Base-by-base conservation (phyloP, 2,113 vertebrate genomes). In the Xiphophorus maculatus region DNA sequence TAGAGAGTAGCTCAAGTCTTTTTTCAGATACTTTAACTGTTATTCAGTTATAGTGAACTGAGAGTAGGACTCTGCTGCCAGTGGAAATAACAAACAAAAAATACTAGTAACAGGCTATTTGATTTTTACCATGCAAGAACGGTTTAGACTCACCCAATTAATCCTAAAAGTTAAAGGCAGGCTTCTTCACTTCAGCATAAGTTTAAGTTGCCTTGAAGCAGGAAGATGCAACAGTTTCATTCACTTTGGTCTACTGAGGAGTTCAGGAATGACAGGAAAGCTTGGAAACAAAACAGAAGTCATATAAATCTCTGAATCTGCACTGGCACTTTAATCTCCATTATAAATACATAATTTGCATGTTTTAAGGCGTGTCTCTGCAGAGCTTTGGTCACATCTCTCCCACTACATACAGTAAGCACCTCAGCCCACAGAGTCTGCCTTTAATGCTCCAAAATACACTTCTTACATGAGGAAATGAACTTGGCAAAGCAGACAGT, bases 311-410 rank as follows among this genome's bases (percentile, higher is more conserved):
- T 72, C 80, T 74, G 79, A 81, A 87, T 84, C 77, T 85, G 76
- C 71, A 37, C 62, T 71, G 77, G 80, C 54, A 82, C 77, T 83
- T 87, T 79, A 76, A 85, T 74, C 73, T 71, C 25, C 64, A 28
- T 60, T 48, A 33, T 74, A 73, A 86, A 51, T 84, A 91, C 66
- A 68, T 82, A 85, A 88, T 71, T 70, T 76, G 63, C 33, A 76
- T 25, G 13, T 72, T 70, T n/a, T 77, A 84, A 79, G 87, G 88
- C 89, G 83, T 67, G 67, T 75, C 82, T 83, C 42, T 73, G 69
- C 65, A 63, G 29, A 76, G 51, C 54, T 70, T 84, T 80, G 75
- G 77, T 86, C 75, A 71, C 25, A 68, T 82, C 76, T 83, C 42
- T 12, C 9, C 58, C 32, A 29, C 15, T 61, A 68, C 12, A 22